phyloP scores from a whole-genome alignment of 2,888 invertebrate species.

The Brachyptera risi region DNA sequence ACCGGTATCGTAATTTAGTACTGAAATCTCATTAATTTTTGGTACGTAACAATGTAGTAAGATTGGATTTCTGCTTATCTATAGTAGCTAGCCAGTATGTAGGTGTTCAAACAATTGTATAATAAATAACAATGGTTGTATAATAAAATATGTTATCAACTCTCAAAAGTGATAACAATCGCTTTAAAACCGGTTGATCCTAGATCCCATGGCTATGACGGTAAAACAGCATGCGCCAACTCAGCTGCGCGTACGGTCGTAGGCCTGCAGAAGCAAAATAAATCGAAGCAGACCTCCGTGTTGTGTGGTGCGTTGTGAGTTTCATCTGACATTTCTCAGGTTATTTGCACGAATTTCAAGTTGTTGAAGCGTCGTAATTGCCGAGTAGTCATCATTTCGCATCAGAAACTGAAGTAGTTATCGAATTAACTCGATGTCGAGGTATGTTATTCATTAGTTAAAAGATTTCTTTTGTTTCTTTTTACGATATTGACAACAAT shows the following conservation, averaged over 20 bases:
- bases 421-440: conserved; percentile 40
- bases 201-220: conserved; percentile 24
- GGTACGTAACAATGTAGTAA: too few species aligned
- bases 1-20: too few species aligned
- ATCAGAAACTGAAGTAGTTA: conserved; percentile 29
- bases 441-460: conserved; percentile 40
- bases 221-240: conserved; percentile 21
- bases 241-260: conserved; percentile 34
- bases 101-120: too few species aligned
- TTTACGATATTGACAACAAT: conserved; percentile 37
- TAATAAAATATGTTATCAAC: too few species aligned
- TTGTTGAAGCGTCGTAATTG: conserved; percentile 30
- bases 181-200: too few species aligned
- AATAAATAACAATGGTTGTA: too few species aligned
- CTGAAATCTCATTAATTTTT: too few species aligned
- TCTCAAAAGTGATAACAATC: too few species aligned
- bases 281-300: conserved; percentile 42
- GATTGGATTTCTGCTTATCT: too few species aligned
- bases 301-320: conserved; percentile 20
- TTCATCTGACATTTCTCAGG: conserved; percentile 4
- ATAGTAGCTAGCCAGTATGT: too few species aligned
- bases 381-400: conserved; percentile 42
- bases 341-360: conserved; percentile 33
- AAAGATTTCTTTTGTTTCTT: conserved; percentile 34
- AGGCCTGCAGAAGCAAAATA: conserved; percentile 42